Evolutionary conservation across 2,797 vertebrate species (phyloP), one percentile per base, ranked within the genome.

Genomic region (Myotis pilosus): DNA sequence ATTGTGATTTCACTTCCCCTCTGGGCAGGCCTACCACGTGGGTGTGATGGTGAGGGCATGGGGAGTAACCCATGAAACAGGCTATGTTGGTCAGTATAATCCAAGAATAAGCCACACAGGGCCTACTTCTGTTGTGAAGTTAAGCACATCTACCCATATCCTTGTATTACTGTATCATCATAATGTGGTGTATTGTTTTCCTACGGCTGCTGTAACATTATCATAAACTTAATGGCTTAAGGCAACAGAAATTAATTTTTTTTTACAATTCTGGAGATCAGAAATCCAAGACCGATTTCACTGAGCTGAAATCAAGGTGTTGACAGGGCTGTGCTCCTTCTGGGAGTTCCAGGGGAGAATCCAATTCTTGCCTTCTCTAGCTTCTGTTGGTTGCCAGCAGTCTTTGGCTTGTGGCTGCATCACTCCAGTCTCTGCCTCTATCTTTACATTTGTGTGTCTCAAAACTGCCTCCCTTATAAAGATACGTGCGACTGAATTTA

Each of bases 11-110:
- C 44, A 0, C 17, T 53, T 28, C 19, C 0, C 0, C 23, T 30
- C 15, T 6, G 30, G n/a, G 60, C 2, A 30, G 28, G 47, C 6
- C 20, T 11, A 23, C 19, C 0, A 2, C 3, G 10, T n/a, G 13
- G 41, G 6, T 12, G 4, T 78, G 49, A 49, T 74, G 23, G 19
- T 47, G 16, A 86, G 2, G 51, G 0, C 28, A 15, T 47, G 30
- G 44, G 38, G 23, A 33, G 72, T 12, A 30, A n/a, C 9, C 15
- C 4, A 64, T 38, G 6, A n/a, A 68, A 62, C 53, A 47, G 51
- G 20, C 9, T 64, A 36, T 6, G 25, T 36, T 30, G 51, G 28
- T 60, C 51, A 44, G 23, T 38, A 20, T 6, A 64, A 30, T 13
- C 44, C 22, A 30, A 72, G 51, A 51, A 11, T 22, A 64, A 86